Evolutionary conservation across 2,797 vertebrate species (phyloP).

Genomic region (Bradypodion ventrale): DNA sequence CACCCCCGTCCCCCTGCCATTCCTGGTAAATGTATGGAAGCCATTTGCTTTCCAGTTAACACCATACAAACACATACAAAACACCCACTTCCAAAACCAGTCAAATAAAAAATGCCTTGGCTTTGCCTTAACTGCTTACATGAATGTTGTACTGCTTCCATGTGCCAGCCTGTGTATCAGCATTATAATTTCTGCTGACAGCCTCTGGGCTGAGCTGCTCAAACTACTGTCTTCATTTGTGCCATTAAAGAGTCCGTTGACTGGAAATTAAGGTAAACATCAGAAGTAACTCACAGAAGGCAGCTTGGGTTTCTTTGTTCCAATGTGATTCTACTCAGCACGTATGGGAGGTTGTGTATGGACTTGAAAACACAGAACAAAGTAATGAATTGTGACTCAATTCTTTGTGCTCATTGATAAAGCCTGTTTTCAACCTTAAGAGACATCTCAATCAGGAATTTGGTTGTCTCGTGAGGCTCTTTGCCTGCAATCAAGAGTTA

Average conservation of each 20-base stretch:
- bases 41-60: conserved; percentile 21
- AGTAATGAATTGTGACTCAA: too few relatives aligned
- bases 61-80: not conserved
- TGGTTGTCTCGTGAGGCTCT: too few relatives aligned
- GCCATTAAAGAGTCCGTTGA: conserved; percentile 35
- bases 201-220: conserved; percentile 32
- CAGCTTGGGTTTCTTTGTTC: conserved; percentile 49
- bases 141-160: conserved; percentile 52
- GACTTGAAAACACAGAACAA: not conserved
- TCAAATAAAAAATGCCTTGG: conserved; percentile 40
- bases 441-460: too few relatives aligned
- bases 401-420: too few relatives aligned
- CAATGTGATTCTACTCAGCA: conserved; percentile 44
- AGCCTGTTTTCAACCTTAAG: too few relatives aligned
- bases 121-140: conserved; percentile 50
- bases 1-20: too few relatives aligned
- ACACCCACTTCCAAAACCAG: conserved; percentile 41
- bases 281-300: conserved; percentile 30
- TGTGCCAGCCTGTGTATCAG: conserved; percentile 41
- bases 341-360: not conserved
- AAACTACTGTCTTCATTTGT: conserved; percentile 49
- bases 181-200: conserved; percentile 50
- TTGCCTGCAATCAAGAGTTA: too few relatives aligned
- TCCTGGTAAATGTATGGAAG: conserved; percentile 41
- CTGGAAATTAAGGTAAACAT: conserved; percentile 52